phyloP scores from a whole-genome alignment of 2,797 vertebrate genomes.

The Xerus rutilus region DNA sequence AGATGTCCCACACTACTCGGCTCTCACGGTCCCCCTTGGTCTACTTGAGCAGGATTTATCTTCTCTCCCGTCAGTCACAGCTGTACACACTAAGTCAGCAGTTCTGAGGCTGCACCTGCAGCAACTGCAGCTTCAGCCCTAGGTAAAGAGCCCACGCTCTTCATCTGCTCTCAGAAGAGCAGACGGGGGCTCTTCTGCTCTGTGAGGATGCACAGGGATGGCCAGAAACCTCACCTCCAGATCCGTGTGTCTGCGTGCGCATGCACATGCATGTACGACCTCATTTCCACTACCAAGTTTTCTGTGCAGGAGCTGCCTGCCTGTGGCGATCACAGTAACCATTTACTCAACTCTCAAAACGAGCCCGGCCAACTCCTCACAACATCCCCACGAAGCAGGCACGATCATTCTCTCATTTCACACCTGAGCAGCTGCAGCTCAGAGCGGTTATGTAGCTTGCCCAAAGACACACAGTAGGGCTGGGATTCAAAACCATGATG shows the following conservation, averaged over 20 bases:
- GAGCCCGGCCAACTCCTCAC: neutral
- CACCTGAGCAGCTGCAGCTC: neutral
- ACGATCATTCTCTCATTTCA: fast-evolving
- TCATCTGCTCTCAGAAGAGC: neutral
- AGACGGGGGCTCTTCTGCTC: neutral
- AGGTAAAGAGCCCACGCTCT: neutral
- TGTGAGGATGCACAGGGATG: neutral
- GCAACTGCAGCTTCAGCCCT: neutral
- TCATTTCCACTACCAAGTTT: neutral
- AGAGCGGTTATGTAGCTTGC: neutral
- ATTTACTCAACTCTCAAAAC: neutral
- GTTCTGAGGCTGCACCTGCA: neutral
- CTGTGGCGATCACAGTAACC: neutral
- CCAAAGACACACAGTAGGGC: neutral
- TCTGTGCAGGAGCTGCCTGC: neutral
- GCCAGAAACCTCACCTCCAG: neutral
- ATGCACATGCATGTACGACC: fast-evolving
- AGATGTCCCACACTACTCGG: neutral
- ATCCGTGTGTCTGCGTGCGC: fast-evolving
- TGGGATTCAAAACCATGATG: neutral
- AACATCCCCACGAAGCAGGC: fast-evolving
- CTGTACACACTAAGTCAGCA: fast-evolving
- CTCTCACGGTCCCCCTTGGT: fast-evolving
- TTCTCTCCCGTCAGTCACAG: neutral
- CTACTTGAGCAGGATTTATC: neutral